Percentiles rank a stretch among this genome's conserved stretches.
phyloP scores from a whole-genome alignment of 2,797 vertebrate genomes.

The Sylvilagus floridanus region DNA sequence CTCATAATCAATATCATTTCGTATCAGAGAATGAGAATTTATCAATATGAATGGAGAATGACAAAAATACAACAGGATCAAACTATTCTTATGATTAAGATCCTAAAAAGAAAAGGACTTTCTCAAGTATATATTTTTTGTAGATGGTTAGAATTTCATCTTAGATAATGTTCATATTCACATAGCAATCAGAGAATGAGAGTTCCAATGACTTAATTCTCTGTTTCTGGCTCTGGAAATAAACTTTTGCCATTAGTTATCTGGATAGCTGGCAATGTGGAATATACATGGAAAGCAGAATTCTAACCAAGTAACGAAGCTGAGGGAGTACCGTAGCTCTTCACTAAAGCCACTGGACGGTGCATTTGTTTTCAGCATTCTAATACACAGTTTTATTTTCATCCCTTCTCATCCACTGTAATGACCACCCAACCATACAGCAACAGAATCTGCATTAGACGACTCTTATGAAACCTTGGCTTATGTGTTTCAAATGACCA shows the following conservation, averaged over 20 bases:
- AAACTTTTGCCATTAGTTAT: not conserved
- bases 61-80: not conserved
- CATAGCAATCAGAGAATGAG: not conserved
- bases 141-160: not conserved
- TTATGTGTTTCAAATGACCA: not conserved
- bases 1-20: not conserved
- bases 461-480: not conserved
- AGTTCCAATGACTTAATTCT: not conserved
- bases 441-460: not conserved
- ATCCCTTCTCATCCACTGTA: not conserved
- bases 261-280: not conserved
- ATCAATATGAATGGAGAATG: not conserved
- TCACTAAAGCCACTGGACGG: not conserved
- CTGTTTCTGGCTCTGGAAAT: not conserved
- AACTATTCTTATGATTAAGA: not conserved
- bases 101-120: not conserved
- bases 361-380: not conserved
- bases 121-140: not conserved
- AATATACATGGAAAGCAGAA: not conserved
- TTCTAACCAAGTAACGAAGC: not conserved
- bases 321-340: not conserved
- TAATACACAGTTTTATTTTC: not conserved
- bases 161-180: not conserved
- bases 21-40: not conserved
- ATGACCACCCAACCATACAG: not conserved